Conservation (phyloP, 2,113 vertebrate species). For the Crotalus horridus region DNA sequence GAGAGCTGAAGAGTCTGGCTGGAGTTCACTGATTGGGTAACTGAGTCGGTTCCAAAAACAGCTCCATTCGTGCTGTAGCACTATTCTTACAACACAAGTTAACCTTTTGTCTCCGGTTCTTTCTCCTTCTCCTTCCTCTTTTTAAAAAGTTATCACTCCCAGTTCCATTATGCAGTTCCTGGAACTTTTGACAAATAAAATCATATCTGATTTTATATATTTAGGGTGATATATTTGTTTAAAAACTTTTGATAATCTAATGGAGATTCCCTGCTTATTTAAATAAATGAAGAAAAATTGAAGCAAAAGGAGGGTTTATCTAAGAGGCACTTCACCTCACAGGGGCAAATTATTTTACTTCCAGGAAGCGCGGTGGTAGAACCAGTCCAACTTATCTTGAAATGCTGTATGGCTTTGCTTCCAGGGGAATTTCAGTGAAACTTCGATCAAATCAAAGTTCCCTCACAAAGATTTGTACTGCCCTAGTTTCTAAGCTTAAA, state of each 20-base stretch:
- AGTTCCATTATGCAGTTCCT: not conserved
- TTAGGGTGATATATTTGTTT: not conserved
- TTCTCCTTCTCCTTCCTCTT: not conserved
- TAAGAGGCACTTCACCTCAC: not conserved
- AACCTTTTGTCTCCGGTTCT: not conserved
- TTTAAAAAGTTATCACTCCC: not conserved
- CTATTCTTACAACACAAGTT: not conserved
- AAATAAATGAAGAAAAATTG: not conserved
- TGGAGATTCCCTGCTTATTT: not conserved
- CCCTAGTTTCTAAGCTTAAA: not conserved
- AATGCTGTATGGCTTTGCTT: not conserved
- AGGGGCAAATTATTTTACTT: not conserved
- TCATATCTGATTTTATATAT: not conserved
- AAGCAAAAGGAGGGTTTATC: not conserved
- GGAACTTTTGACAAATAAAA: not conserved
- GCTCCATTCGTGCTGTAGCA: not conserved
- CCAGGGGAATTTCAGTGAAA: not conserved
- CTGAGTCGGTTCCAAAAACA: not conserved
- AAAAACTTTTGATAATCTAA: not conserved
- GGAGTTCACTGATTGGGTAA: not conserved
- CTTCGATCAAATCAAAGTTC: not conserved
- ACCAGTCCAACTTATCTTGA: not conserved
- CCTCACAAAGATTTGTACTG: not conserved
- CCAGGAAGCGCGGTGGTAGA: not conserved
- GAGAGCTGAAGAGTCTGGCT: not conserved